Base-by-base conservation (phyloP, 2,113 vertebrate species). In the Laterallus jamaicensis region DNA sequence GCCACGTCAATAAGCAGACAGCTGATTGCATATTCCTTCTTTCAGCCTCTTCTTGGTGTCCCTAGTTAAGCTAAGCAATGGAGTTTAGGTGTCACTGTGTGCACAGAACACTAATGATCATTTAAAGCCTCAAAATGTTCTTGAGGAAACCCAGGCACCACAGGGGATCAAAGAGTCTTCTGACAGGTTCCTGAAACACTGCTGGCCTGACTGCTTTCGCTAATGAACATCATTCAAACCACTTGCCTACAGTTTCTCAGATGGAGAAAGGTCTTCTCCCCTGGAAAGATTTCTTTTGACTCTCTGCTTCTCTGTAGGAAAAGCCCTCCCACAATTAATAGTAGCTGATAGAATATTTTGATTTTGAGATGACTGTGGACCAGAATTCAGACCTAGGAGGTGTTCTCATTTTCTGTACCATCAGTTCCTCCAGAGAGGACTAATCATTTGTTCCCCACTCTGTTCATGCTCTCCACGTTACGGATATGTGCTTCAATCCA, bases 251-350 rank as follows among this genome's bases (percentile, higher is more conserved):
- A 85, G 55, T 69, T 28, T 94, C 12, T 77, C 94, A 86, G 82
- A 88, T 74, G 54, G 91, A 75, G 76, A 87, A 95, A 97, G 74
- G 58, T 92, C 35, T 22, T 94, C 74, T 95, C 50, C 24, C 6
- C 10, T 70, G 76, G 84, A 63, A 93, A 63, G 67, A 69, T 95
- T 96, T 96, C 90, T 70, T 93, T 88, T 71, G 86, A 74, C 54
- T 88, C 63, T 86, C 59, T 93, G 17, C 37, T 96, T 93, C 67
- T 68, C 26, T 66, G 69, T 49, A 87, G 68, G 79, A 69, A 64
- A 81, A 75, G 6, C 6, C 18, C 10, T 70, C 44, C 26, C 22
- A 32, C 18, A 70, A 9, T 35, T 69, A 82, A 58, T 50, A 92
- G 73, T 11, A 58, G 86, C 49, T 1, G 12, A 37, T 24, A 70